These are phyloP conservation scores for Hipparchia semele DNA, from an alignment of 2,888 invertebrate genomes.

Conservation along the genomic window DNA sequence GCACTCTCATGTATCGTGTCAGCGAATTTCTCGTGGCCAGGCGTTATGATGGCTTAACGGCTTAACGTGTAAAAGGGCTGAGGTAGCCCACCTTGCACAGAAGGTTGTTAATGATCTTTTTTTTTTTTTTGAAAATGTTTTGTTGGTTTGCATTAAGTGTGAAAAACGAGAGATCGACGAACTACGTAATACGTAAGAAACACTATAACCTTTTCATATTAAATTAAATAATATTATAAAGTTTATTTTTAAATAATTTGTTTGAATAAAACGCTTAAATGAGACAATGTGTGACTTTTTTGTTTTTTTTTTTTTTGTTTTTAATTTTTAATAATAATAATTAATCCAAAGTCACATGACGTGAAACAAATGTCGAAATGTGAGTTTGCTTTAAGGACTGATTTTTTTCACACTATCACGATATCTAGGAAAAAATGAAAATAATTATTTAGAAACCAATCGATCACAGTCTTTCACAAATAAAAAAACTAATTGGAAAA, in stretches of 20 bases:
- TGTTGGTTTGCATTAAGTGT: neutral
- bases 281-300: constrained; percentile 25
- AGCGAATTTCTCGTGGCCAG: too few species aligned
- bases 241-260: constrained; percentile 23
- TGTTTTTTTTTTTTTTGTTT: constrained; percentile 1
- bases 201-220: constrained; percentile 4
- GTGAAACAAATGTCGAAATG: constrained; percentile 75
- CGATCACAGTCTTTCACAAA: constrained; percentile 52
- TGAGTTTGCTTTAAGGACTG: constrained; percentile 66
- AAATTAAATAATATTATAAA: constrained; percentile 4
- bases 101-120: neutral
- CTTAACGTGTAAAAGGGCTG: too few species aligned
- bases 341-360: constrained; percentile 66
- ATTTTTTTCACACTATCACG: constrained; percentile 55
- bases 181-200: constrained; percentile 1
- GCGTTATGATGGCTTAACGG: too few species aligned
- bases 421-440: constrained; percentile 43
- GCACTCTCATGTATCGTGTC: too few species aligned
- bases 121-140: neutral
- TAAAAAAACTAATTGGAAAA: constrained; percentile 44
- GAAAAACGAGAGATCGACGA: constrained; percentile 4
- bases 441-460: constrained; percentile 39
- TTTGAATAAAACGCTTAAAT: constrained; percentile 28
- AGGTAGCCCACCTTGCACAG: neutral
- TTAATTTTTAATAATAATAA: constrained; percentile 7